These are phyloP conservation scores for Caenorhabditis virilis DNA, from an alignment of 2,888 invertebrate species.

Conservation along the genomic window DNA sequence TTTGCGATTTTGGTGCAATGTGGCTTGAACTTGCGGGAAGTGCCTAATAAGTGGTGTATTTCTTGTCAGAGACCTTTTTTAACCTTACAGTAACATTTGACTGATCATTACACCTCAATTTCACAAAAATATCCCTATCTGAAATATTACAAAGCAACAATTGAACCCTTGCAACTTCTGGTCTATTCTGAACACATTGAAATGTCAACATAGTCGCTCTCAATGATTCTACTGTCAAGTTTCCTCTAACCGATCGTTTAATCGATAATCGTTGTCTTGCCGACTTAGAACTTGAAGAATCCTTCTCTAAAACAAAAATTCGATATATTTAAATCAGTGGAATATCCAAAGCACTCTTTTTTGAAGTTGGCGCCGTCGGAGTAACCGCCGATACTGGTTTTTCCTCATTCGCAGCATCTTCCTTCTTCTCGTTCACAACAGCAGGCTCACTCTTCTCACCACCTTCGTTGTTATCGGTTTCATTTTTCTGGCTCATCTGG, in stretches of 20 bases:
- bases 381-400: not conserved
- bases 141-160: slow-evolving; percentile 61
- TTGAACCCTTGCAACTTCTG: slow-evolving; percentile 49
- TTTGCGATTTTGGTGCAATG: slow-evolving; percentile 54
- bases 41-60: slow-evolving; percentile 39
- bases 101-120: slow-evolving; percentile 44
- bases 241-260: slow-evolving; percentile 14
- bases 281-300: slow-evolving; percentile 7
- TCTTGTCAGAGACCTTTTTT: not conserved
- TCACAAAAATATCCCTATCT: slow-evolving; percentile 54
- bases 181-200: slow-evolving; percentile 14
- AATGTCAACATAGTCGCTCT: slow-evolving; percentile 34
- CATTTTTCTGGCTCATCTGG: not conserved
- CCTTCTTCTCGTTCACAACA: not conserved
- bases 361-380: no score
- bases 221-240: slow-evolving; percentile 9
- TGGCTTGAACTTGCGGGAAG: slow-evolving; percentile 51
- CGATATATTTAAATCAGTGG: no score
- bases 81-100: slow-evolving; percentile 41
- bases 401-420: slow-evolving; percentile 1
- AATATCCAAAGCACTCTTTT: no score
- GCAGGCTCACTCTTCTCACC: not conserved
- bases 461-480: not conserved
- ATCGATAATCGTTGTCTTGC: slow-evolving; percentile 18
- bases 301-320: not conserved